A percentile compares a stretch with the other conserved stretches of the same genome.
Conservation (phyloP, 2,888 invertebrate species). For the Enoplolaimus lenunculus region DNA sequence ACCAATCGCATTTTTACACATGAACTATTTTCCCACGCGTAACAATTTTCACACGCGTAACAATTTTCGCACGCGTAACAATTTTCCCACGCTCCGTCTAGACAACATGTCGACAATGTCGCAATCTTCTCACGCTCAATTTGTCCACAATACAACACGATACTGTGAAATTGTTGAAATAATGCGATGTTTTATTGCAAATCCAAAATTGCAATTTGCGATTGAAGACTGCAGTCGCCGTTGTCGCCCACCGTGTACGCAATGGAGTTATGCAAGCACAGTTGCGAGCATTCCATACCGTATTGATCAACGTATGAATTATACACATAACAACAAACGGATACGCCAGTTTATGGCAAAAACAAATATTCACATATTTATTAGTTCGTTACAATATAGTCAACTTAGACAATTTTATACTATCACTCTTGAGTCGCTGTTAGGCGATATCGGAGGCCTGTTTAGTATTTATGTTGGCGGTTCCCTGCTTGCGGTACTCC, state of each 20-base stretch:
- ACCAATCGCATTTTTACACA: neutral
- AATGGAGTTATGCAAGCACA: slow-evolving; percentile 6
- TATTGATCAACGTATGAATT: too few species aligned
- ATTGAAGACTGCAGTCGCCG: neutral
- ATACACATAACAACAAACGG: too few species aligned
- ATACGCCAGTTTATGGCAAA: too few species aligned
- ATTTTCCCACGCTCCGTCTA: too few species aligned
- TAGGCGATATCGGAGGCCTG: slow-evolving; percentile 1
- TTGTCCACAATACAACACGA: neutral
- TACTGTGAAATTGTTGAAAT: slow-evolving; percentile 9
- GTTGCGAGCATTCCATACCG: slow-evolving; percentile 7
- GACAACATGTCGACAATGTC: too few species aligned
- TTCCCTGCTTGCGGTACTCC: slow-evolving; percentile 3
- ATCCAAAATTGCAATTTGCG: neutral
- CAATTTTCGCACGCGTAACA: too few species aligned
- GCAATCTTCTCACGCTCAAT: too few species aligned
- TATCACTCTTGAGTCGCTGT: slow-evolving; percentile 3
- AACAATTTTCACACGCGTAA: too few species aligned
- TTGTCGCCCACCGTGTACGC: slow-evolving; percentile 2
- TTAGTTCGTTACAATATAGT: slow-evolving; percentile 4
- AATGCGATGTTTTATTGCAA: neutral
- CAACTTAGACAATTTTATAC: slow-evolving; percentile 5
- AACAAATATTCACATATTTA: slow-evolving; percentile 12
- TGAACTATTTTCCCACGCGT: too few species aligned
- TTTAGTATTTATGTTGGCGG: slow-evolving; percentile 10